Evolutionary conservation across 1,140 invertebrate species (phyloP).

Genomic region (Antheraea pernyi): DNA sequence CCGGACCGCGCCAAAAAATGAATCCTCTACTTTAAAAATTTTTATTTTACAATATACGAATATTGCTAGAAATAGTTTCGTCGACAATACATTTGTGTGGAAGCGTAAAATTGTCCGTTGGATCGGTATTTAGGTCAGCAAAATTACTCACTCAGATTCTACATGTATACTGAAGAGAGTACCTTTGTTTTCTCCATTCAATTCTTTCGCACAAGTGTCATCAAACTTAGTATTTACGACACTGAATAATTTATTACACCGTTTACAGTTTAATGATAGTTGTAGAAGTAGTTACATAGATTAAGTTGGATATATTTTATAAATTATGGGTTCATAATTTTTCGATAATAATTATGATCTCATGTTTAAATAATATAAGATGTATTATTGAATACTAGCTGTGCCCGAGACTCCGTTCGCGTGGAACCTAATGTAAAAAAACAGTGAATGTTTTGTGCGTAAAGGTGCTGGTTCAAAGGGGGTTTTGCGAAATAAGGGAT

Average conservation of each 20-base stretch:
- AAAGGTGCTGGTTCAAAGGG: too few relatives aligned
- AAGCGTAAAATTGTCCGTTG: neutral
- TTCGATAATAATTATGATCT: too few relatives aligned
- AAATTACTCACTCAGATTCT: neutral
- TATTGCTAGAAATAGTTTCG: neutral
- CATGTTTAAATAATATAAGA: too few relatives aligned
- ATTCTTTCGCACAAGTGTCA: neutral
- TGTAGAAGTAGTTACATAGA: neutral
- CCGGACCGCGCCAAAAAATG: too few relatives aligned
- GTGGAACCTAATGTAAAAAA: too few relatives aligned
- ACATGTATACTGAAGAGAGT: neutral
- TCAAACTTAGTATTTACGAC: neutral
- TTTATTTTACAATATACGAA: neutral
- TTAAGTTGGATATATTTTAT: neutral
- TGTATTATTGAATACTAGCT: too few relatives aligned
- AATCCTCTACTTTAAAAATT: neutral
- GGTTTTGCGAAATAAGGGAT: too few relatives aligned
- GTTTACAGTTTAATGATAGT: neutral
- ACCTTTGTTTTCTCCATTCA: neutral
- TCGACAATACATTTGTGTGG: neutral
- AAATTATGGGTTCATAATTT: too few relatives aligned
- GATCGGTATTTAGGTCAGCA: conserved; percentile 1
- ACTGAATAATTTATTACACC: neutral
- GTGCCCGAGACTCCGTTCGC: too few relatives aligned
- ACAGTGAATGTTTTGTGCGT: too few relatives aligned